Base-by-base conservation (phyloP, 2,113 vertebrate genomes). In the Sylvia atricapilla region DNA sequence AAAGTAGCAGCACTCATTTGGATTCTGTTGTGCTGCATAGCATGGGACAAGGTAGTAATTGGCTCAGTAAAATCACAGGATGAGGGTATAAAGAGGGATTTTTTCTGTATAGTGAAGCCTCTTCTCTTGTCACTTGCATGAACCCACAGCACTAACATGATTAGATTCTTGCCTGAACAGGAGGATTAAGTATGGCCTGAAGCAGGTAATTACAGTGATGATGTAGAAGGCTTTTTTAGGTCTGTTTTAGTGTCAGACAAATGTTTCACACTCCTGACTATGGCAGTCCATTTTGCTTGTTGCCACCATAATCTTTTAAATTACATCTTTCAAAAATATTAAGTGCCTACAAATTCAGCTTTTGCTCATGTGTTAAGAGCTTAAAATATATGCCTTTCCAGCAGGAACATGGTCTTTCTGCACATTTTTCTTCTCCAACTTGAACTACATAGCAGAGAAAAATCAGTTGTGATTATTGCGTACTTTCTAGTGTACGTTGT, bases 161-260 rank as follows among this genome's bases (percentile, higher is more conserved):
- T 94, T 67, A 90, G 78, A 83, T 58, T 76, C 90, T 84, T 85
- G 31, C 47, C 23, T 76, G 60, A 89, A 68, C 78, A 58, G 46
- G 20, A 83, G 52, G 25, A 89, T 12, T 79, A 53, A 91, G 58
- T 74, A 47, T 88, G 59, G 79, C 87, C 84, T 58, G 84, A 84
- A 89, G 93, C 80, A 89, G 56, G 64, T 96, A 82, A 97, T 94
- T 95, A 82, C 73, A 56, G 16, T 46, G 49, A 73, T 79, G 76
- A 89, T 87, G 53, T 50, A 92, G 66, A 78, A 70, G 47, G 79
- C 41, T 79, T 50, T 80, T 50, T 23, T 11, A 67, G 56, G 22
- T 84, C 66, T 56, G 10, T 72, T 90, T 84, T 37, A 49, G 17
- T 28, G 41, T 60, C 64, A 89, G 66, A 77, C 6, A 19, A 44